A percentile compares a stretch with the other conserved stretches of the same genome.
Evolutionary conservation across 1,140 invertebrate genomes (phyloP).

Genomic region (Hypothenemus hampei): DNA sequence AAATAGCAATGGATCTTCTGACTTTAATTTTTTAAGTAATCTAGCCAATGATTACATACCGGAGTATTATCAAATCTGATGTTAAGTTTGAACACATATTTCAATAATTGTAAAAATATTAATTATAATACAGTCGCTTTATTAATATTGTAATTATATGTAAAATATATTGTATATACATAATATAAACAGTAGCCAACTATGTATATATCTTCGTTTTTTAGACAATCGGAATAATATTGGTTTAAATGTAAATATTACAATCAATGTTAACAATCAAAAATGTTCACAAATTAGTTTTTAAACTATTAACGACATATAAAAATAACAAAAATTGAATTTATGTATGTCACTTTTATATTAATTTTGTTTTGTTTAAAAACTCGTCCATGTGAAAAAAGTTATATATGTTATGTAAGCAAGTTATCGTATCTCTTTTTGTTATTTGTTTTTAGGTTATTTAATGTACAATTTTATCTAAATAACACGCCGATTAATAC

Average conservation of each 20-base stretch:
- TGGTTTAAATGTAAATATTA: conserved; percentile 12
- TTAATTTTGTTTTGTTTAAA: conserved; percentile 1
- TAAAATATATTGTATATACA: too few relatives aligned
- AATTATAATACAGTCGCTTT: too few relatives aligned
- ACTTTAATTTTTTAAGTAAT: conserved; percentile 88
- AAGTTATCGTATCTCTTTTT: neutral
- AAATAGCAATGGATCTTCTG: conserved; percentile 83
- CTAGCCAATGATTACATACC: conserved; percentile 86
- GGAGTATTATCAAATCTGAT: conserved; percentile 82
- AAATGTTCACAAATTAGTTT: neutral
- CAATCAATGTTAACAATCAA: conserved; percentile 15
- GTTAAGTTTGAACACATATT: too few relatives aligned
- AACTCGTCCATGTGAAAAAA: neutral
- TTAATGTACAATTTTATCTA: conserved; percentile 13
- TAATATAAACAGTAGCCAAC: neutral
- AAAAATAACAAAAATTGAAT: too few relatives aligned
- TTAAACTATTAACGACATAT: too few relatives aligned
- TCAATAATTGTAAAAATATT: neutral
- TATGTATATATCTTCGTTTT: neutral
- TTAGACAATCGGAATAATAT: conserved; percentile 13
- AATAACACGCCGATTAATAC: conserved; percentile 27
- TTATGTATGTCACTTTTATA: too few relatives aligned
- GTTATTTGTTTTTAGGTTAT: neutral
- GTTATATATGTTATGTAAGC: conserved; percentile 1
- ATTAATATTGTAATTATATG: too few relatives aligned